Conservation (phyloP, 1,140 invertebrate genomes). For the Sminthurides bifidus region DNA sequence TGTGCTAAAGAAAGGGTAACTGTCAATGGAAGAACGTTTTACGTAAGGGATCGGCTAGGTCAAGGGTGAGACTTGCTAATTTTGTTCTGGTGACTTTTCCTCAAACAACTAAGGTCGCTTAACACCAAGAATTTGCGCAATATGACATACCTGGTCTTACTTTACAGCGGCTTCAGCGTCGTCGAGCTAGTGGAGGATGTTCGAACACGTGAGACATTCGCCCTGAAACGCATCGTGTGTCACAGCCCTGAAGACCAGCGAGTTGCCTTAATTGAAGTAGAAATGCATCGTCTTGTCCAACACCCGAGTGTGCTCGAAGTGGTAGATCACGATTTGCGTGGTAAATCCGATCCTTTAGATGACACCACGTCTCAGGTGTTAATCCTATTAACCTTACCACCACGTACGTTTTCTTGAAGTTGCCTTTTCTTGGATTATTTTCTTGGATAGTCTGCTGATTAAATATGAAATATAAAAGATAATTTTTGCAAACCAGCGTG, state of each 20-base stretch:
- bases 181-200: conserved; percentile 65
- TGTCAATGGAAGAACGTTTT: conserved; percentile 58
- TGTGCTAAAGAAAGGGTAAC: conserved; percentile 60
- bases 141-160: conserved; percentile 12
- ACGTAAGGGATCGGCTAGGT: conserved; percentile 55
- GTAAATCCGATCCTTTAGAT: conserved; percentile 50
- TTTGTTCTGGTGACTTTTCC: neutral
- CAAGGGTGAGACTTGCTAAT: conserved; percentile 52
- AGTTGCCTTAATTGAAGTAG: conserved; percentile 59
- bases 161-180: conserved; percentile 67
- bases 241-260: conserved; percentile 66
- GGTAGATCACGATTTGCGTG: conserved; percentile 54
- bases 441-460: neutral
- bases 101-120: neutral
- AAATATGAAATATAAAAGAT: too few relatives aligned
- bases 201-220: conserved; percentile 57
- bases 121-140: neutral
- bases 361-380: conserved; percentile 60
- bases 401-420: conserved; percentile 48
- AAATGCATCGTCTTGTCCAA: conserved; percentile 55
- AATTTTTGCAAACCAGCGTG: conserved; percentile 42
- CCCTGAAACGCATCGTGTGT: conserved; percentile 68
- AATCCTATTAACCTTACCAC: conserved; percentile 65
- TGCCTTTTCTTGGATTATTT: too few relatives aligned
- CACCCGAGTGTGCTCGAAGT: conserved; percentile 68